These are phyloP conservation scores for Rhadina sibilatrix DNA, from an alignment of 2,113 vertebrate species.

Conservation along the genomic window DNA sequence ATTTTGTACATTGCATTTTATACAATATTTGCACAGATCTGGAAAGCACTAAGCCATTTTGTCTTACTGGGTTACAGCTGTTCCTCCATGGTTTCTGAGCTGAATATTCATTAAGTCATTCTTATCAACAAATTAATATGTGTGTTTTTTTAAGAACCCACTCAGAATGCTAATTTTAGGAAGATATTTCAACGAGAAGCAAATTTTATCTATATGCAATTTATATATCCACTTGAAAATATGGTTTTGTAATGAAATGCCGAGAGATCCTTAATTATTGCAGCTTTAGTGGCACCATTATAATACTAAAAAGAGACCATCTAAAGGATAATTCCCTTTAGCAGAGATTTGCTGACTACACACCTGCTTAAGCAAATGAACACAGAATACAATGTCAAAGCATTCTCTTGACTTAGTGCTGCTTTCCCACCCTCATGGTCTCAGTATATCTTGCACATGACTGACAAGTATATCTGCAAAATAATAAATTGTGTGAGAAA, in stretches of 20 bases:
- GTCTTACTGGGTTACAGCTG: conserved; percentile 11
- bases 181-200: conserved; percentile 15
- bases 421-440: not conserved
- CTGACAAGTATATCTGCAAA: conserved; percentile 58
- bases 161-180: conserved; percentile 50
- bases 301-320: conserved; percentile 8
- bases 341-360: conserved; percentile 61
- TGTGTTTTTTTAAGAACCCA: conserved; percentile 11
- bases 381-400: conserved; percentile 6
- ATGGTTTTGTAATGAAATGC: conserved; percentile 60
- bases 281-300: conserved; percentile 27
- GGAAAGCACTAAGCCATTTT: not conserved
- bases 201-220: conserved; percentile 2
- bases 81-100: conserved; percentile 19
- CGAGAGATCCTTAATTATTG: conserved; percentile 63
- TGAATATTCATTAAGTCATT: conserved; percentile 19
- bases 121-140: conserved; percentile 31
- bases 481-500: conserved; percentile 57
- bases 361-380: conserved; percentile 64
- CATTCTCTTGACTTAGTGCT: conserved; percentile 32
- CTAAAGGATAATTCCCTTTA: conserved; percentile 43
- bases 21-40: not conserved
- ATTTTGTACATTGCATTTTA: not conserved
- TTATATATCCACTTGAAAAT: conserved; percentile 60
- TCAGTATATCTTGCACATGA: conserved; percentile 31